Conservation (phyloP, 1,140 invertebrate genomes). For the Formica exsecta region DNA sequence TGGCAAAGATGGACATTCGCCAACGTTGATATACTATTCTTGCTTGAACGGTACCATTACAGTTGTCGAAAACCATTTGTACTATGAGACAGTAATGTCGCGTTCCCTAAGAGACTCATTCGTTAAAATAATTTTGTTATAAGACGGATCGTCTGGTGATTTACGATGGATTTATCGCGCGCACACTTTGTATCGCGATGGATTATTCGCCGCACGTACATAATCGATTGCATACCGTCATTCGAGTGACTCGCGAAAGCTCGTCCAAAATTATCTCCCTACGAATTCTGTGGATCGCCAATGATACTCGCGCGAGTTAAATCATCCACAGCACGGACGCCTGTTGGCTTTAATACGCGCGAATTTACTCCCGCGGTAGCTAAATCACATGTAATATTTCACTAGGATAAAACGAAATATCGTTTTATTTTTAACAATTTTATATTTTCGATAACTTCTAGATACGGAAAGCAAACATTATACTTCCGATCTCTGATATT, state of each 20-base stretch:
- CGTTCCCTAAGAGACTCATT: not conserved
- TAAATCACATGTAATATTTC: conserved; percentile 5
- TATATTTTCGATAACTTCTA: not conserved
- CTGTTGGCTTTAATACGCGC: not conserved
- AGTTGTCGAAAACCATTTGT: not conserved
- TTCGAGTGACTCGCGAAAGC: conserved; percentile 23
- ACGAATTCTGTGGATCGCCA: conserved; percentile 25
- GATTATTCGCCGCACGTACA: conserved; percentile 2
- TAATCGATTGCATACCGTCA: conserved; percentile 23
- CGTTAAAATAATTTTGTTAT: not conserved
- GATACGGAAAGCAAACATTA: not conserved
- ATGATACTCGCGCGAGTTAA: conserved; percentile 17
- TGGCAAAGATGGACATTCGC: conserved; percentile 19
- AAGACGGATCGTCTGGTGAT: not conserved
- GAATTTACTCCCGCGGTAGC: not conserved
- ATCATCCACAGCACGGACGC: not conserved
- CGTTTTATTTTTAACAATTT: not conserved
- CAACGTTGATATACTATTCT: conserved; percentile 2
- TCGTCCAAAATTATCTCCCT: conserved; percentile 39
- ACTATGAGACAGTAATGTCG: not conserved
- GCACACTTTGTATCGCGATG: not conserved
- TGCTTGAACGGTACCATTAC: not conserved
- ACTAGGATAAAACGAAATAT: not conserved
- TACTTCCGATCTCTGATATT: not conserved
- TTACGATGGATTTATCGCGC: not conserved